These are phyloP conservation scores for Polyommatus icarus DNA, from an alignment of 2,888 invertebrate species.

Conservation along the genomic window DNA sequence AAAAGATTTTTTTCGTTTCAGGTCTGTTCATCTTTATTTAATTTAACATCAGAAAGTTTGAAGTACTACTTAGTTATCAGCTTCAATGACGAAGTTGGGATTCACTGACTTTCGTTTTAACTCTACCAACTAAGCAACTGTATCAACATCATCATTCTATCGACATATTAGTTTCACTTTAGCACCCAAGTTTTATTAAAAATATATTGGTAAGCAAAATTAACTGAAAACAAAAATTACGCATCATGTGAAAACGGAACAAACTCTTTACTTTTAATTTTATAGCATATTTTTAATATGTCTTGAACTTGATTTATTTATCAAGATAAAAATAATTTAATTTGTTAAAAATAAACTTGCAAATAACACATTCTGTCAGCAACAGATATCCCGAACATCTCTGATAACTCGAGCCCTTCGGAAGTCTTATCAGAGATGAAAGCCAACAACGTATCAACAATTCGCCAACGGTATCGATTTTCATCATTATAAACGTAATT, in stretches of 20 bases:
- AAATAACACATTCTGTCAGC: neutral
- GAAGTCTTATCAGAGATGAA: neutral
- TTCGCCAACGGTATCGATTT: slow-evolving; percentile 15
- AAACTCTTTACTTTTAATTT: neutral
- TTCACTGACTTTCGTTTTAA: no score
- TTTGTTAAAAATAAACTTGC: neutral
- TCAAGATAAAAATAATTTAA: neutral
- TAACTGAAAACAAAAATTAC: neutral
- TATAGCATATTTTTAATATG: neutral
- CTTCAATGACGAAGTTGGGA: neutral
- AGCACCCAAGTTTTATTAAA: neutral
- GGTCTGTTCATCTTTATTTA: neutral
- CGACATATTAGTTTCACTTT: neutral
- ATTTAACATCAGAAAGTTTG: no score
- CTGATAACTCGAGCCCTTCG: neutral
- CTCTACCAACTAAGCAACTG: no score
- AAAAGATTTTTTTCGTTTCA: neutral
- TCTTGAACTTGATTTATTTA: neutral
- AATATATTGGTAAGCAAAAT: neutral
- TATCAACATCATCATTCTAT: no score
- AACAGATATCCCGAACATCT: neutral
- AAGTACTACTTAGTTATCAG: neutral
- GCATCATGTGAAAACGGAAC: neutral
- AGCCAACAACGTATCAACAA: slow-evolving; percentile 11
- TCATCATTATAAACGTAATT: neutral